Conservation (phyloP, 2,797 vertebrate genomes). For the Lophius americanus region DNA sequence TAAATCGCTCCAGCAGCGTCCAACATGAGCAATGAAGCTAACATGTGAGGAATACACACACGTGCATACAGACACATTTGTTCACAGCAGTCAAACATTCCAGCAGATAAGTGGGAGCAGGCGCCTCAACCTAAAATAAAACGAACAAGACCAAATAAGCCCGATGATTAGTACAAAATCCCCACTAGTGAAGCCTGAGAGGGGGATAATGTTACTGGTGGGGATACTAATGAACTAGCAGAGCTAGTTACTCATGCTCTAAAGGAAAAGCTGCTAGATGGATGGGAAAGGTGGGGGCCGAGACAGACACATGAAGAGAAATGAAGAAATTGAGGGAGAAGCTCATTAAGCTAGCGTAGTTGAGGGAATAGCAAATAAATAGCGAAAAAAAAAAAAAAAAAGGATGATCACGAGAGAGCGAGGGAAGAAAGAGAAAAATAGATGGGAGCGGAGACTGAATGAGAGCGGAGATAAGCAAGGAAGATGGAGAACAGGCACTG, state of each 20-base stretch:
- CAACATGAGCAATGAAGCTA: conserved; percentile 46
- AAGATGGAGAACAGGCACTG: conserved; percentile 44
- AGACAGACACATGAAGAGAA: conserved; percentile 48
- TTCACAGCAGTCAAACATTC: conserved; percentile 28
- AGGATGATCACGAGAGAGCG: conserved; percentile 52
- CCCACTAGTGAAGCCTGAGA: conserved; percentile 24
- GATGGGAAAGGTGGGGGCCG: conserved; percentile 24
- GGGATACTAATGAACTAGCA: conserved; percentile 43
- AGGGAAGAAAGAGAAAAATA: conserved; percentile 54
- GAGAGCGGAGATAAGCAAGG: conserved; percentile 44
- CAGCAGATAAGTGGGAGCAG: conserved; percentile 1
- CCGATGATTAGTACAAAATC: conserved; percentile 33
- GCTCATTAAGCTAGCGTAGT: conserved; percentile 64
- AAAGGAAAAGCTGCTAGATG: conserved; percentile 34
- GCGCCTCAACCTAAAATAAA: conserved; percentile 8
- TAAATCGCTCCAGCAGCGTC: conserved; percentile 47
- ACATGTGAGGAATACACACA: conserved; percentile 29
- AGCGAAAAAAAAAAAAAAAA: conserved; percentile 59
- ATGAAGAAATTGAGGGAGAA: conserved; percentile 59
- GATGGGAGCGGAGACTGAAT: conserved; percentile 47
- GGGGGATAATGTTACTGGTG: conserved; percentile 41
- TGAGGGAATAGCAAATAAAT: conserved; percentile 69
- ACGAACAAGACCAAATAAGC: conserved; percentile 8
- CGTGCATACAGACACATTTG: conserved; percentile 9
- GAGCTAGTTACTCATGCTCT: conserved; percentile 54